phyloP scores from a whole-genome alignment of 2,113 vertebrate species.

The Macrotis lagotis region DNA sequence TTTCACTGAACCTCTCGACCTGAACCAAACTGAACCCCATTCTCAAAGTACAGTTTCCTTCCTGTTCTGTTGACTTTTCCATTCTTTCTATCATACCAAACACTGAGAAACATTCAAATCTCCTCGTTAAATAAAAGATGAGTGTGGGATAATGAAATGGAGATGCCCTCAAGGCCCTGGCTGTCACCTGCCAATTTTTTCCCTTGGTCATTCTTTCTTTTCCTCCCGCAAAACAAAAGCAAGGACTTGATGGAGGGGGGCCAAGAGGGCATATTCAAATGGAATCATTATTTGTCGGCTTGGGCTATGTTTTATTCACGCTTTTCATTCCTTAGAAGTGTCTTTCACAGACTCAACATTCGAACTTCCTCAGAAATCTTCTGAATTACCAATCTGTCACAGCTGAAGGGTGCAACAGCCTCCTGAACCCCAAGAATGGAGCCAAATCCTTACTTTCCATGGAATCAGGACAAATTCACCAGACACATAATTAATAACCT shows the following conservation, averaged over 20 bases:
- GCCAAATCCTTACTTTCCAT: background rate
- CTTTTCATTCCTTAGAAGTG: background rate
- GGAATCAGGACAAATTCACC: background rate
- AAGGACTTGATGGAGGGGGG: background rate
- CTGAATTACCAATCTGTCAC: background rate
- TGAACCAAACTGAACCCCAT: background rate
- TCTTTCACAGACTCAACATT: background rate
- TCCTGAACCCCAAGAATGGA: background rate
- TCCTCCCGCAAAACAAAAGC: conserved; percentile 55
- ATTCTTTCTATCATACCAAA: background rate
- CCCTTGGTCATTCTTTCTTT: conserved; percentile 11
- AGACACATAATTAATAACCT: background rate
- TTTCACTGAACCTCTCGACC: background rate
- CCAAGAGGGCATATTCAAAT: conserved; percentile 73
- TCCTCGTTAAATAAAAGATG: conserved; percentile 79
- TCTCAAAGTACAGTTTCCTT: background rate
- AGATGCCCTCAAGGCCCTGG: conserved; percentile 39
- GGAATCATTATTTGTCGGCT: conserved; percentile 44
- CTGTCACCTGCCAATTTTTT: conserved; percentile 55
- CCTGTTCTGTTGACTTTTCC: background rate
- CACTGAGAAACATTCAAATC: conserved; percentile 47
- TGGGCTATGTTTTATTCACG: conserved; percentile 66
- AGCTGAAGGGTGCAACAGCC: background rate
- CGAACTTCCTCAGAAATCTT: background rate
- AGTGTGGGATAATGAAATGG: conserved; percentile 65